A percentile compares a stretch with the other conserved stretches of the same genome.
These are phyloP conservation scores for Tarsius wallacei DNA, from an alignment of 2,797 vertebrate species.

Conservation along the genomic window DNA sequence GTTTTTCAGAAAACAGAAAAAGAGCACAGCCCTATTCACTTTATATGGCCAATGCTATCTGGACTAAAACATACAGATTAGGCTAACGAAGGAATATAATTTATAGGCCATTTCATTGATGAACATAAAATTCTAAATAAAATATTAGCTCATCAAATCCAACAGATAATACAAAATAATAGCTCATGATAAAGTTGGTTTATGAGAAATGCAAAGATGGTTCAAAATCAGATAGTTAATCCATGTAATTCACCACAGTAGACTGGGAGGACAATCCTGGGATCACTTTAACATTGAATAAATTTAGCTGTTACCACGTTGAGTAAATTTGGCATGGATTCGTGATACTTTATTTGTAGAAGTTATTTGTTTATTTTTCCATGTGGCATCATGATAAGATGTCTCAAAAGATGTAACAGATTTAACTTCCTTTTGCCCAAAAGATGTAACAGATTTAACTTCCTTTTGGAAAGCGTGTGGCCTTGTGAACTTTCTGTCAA, in stretches of 20 bases:
- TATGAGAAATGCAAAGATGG: neutral
- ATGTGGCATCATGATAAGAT: too few species aligned
- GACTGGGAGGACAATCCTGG: fast-evolving
- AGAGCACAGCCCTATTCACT: too few species aligned
- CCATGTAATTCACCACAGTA: fast-evolving
- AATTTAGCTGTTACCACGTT: neutral
- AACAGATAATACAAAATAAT: neutral
- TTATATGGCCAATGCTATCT: fast-evolving
- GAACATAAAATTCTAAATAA: too few species aligned
- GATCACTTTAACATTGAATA: neutral
- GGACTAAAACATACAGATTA: neutral
- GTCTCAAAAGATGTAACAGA: fast-evolving
- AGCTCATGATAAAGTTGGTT: neutral
- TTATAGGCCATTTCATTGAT: neutral
- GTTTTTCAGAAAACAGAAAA: neutral
- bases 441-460: too few species aligned
- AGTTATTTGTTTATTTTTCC: neutral
- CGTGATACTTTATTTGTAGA: neutral
- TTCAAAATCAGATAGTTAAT: fast-evolving
- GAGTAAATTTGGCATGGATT: fast-evolving
- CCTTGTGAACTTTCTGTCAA: fast-evolving
- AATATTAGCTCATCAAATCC: neutral
- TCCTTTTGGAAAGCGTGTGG: neutral
- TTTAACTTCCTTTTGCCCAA: fast-evolving
- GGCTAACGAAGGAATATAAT: neutral